These are phyloP conservation scores for Stercorarius parasiticus DNA, from an alignment of 2,113 vertebrate genomes.

Conservation along the genomic window DNA sequence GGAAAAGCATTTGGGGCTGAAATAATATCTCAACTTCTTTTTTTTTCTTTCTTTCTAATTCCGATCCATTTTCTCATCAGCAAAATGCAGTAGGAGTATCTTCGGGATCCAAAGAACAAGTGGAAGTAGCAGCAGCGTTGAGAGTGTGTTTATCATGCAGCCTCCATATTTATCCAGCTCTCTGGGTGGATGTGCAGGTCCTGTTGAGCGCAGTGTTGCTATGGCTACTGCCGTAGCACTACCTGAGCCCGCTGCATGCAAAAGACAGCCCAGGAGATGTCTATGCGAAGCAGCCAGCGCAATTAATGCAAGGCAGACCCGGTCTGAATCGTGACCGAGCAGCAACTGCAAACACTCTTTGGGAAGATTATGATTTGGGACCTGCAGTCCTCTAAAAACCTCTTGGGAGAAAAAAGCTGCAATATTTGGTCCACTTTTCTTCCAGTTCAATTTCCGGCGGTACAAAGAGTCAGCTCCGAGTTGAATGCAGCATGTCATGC, in stretches of 20 bases:
- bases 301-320: background rate
- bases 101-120: background rate
- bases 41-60: background rate
- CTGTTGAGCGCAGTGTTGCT: background rate
- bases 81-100: background rate
- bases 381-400: background rate
- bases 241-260: background rate
- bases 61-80: background rate
- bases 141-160: rapidly evolving
- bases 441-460: background rate
- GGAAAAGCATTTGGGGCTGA: background rate
- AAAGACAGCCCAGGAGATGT: background rate
- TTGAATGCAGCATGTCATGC: background rate
- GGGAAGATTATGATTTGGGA: background rate
- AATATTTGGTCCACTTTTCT: background rate
- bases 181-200: background rate
- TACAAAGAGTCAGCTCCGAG: background rate
- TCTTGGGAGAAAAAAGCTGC: background rate
- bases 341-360: rapidly evolving
- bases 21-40: background rate
- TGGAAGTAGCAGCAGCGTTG: background rate
- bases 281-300: rapidly evolving
- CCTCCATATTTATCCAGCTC: background rate
- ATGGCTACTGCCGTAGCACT: background rate
- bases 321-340: rapidly evolving